Conservation (phyloP, 2,113 vertebrate genomes). For the Myotis davidii region DNA sequence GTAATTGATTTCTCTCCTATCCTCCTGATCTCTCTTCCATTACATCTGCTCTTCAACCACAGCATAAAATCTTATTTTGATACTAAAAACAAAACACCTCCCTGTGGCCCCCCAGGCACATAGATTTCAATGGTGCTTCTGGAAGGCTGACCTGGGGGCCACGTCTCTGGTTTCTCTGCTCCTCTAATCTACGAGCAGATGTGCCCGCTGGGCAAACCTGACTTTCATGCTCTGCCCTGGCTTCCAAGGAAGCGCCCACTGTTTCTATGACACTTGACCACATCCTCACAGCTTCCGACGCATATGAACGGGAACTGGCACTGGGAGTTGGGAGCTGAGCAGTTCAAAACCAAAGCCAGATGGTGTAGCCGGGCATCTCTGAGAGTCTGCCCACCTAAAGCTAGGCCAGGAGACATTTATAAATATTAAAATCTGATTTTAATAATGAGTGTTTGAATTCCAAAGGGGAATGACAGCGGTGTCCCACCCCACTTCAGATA, state of each 20-base stretch:
- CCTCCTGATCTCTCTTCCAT: not conserved
- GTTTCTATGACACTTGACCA: not conserved
- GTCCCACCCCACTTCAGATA: not conserved
- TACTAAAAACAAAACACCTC: not conserved
- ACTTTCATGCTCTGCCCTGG: not conserved
- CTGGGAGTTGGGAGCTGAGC: not conserved
- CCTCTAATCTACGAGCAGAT: not conserved
- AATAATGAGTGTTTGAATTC: not conserved
- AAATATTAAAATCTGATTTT: not conserved
- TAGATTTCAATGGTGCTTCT: not conserved
- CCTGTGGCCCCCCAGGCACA: not conserved
- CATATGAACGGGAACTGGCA: not conserved
- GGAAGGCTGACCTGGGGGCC: not conserved
- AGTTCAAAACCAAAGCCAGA: not conserved
- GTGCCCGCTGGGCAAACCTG: not conserved
- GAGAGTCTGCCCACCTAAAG: not conserved
- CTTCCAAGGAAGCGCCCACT: not conserved
- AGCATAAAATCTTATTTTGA: not conserved
- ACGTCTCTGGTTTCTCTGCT: not conserved
- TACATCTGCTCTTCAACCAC: conserved; percentile 10
- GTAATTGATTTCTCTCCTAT: not conserved
- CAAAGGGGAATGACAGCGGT: not conserved
- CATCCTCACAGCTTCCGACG: not conserved
- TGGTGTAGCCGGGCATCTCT: not conserved
- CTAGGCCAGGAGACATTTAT: not conserved